Percentiles rank a stretch among this genome's conserved stretches.
phyloP scores from a whole-genome alignment of 2,888 invertebrate species.

The Pemphredon lugubris region DNA sequence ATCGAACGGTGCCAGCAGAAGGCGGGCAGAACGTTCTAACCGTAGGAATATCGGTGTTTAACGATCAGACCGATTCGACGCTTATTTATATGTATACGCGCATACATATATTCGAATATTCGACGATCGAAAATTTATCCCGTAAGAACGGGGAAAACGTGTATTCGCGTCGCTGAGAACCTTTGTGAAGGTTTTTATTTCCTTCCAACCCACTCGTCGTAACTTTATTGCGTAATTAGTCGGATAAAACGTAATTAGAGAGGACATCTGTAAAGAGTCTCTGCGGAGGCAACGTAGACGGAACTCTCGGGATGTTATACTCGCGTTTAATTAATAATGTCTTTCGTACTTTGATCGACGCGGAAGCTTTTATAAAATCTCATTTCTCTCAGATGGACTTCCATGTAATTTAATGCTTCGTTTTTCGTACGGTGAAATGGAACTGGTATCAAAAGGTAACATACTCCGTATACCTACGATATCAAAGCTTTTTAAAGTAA shows the following conservation, averaged over 20 bases:
- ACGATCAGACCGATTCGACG: background rate
- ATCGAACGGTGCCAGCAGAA: slow-evolving; percentile 18
- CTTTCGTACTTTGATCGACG: background rate
- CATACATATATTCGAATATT: too few species aligned
- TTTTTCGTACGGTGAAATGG: slow-evolving; percentile 10
- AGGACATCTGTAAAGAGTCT: too few species aligned
- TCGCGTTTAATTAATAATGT: slow-evolving; percentile 3
- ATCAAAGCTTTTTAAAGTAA: slow-evolving; percentile 36
- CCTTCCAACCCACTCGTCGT: too few species aligned
- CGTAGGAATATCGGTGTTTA: background rate
- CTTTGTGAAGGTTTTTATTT: too few species aligned
- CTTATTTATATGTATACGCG: background rate
- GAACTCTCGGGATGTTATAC: too few species aligned
- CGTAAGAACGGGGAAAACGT: too few species aligned
- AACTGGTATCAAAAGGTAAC: slow-evolving; percentile 26
- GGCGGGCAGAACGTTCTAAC: slow-evolving; percentile 34
- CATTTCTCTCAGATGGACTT: slow-evolving; percentile 17
- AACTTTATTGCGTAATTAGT: background rate
- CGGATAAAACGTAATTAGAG: background rate
- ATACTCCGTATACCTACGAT: background rate
- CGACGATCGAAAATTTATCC: too few species aligned
- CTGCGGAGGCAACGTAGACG: too few species aligned
- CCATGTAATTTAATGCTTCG: slow-evolving; percentile 21
- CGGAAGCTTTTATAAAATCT: slow-evolving; percentile 16
- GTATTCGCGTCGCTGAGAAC: too few species aligned